Evolutionary conservation across 2,888 invertebrate genomes (phyloP), one percentile per base, ranked within the genome.

Genomic region (Oligia latruncula): DNA sequence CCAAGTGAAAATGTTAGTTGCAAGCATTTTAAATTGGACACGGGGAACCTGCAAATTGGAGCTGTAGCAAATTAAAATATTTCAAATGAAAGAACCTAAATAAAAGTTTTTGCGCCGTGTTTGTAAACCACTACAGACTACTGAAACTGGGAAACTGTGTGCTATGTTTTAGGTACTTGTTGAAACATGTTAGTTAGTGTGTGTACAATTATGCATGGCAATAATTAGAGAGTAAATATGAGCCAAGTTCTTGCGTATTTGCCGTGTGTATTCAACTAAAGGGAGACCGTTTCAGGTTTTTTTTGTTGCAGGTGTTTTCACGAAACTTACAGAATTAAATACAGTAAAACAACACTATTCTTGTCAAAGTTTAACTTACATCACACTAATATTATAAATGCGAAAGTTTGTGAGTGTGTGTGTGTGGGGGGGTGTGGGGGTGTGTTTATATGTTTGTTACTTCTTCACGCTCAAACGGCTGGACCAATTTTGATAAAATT

Each of bases 1-100:
- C 35, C 62, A 80, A 81, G 67, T 67, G 76, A 76, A 84, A 80
- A 83, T 82, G 68, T 83, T 60, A 83, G 72, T 77, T 80, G 85
- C 76, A 77, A 75, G 43, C 49, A 70, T 78, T 84, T 80, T 82
- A 75, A 81, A 86, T 80, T 74, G 72, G 71, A 71, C 58, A 71
- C 64, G 60, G n/a, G 15, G 40, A 58, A 64, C 35, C 49, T n/a
- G 62, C 35, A 13, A 70, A 72, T 40, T 62, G 52, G 67, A 46
- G 52, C 52, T 72, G 67, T 74, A 46, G 40, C 62, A 23, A 74
- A 85, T 74, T 29, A 72, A 74, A 74, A 67, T 40, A 17, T 49
- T 58, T 9, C n/a, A 43, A 62, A 71, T 62, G 11, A 20, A 49
- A 64, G 66, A 71, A 64, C 5, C 29, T 67, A 4, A 76, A 74